Conservation (phyloP, 35 echinoderm and acorn worm species). For the Patiria miniata region DNA sequence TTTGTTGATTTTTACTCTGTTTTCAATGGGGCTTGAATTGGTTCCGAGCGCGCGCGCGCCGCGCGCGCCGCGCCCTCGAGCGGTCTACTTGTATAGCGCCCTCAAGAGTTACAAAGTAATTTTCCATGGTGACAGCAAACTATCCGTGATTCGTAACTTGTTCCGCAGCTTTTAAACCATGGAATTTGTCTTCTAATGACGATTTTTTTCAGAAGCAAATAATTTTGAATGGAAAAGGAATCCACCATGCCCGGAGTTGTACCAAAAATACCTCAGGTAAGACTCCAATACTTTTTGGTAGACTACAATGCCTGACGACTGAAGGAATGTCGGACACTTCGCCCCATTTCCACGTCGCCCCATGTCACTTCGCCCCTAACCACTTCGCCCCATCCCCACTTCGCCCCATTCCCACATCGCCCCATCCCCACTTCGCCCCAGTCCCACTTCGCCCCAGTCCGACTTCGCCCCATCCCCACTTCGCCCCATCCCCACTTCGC, state of each 20-base stretch:
- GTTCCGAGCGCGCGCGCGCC: no score
- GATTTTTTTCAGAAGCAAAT: not conserved
- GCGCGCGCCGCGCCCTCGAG: no score
- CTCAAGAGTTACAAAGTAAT: not conserved
- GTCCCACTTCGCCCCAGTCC: not conserved
- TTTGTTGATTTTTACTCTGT: no score
- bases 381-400: no score
- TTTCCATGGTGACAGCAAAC: constrained; percentile 16
- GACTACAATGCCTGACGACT: not conserved
- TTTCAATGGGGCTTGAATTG: no score
- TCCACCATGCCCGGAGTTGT: constrained; percentile 60
- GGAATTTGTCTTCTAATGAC: not conserved
- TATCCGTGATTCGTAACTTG: not conserved
- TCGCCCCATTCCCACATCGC: no score
- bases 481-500: no score
- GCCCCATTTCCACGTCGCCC: no score
- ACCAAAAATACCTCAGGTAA: constrained; percentile 66
- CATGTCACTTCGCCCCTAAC: no score
- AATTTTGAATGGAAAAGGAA: not conserved
- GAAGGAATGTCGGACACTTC: no score
- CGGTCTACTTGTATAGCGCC: not conserved
- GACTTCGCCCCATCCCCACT: not conserved
- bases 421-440: not conserved
- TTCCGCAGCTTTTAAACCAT: not conserved
- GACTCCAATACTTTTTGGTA: no score